Evolutionary conservation across 2,113 vertebrate species (phyloP).

Genomic region (Agelaius phoeniceus): DNA sequence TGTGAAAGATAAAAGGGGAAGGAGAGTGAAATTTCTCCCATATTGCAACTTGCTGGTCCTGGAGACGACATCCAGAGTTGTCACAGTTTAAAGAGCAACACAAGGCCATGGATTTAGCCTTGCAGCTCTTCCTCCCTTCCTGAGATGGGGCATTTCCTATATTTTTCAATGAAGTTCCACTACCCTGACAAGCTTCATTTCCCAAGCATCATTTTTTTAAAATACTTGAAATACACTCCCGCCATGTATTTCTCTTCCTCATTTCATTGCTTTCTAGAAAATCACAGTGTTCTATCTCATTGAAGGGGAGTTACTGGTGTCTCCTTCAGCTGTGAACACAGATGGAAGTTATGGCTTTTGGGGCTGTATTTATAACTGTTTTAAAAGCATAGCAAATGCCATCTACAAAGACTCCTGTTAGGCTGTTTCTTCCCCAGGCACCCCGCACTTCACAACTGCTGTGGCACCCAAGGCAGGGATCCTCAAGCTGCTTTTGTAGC

Average conservation of each 20-base stretch:
- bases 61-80: neutral
- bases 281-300: neutral
- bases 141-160: neutral
- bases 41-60: neutral
- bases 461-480: neutral
- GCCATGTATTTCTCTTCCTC: neutral
- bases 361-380: constrained; percentile 29
- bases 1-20: neutral
- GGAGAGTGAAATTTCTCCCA: neutral
- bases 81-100: neutral
- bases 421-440: neutral
- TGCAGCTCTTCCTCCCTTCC: neutral
- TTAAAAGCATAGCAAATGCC: constrained; percentile 32
- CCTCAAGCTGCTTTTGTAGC: neutral
- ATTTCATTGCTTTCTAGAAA: constrained; percentile 23
- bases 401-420: neutral
- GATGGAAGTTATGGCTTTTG: constrained; percentile 36
- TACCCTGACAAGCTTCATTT: neutral
- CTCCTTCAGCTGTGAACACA: constrained; percentile 21
- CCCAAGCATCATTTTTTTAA: neutral
- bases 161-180: neutral
- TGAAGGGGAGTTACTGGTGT: neutral
- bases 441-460: accelerated
- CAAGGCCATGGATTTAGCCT: neutral
- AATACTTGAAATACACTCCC: neutral